Evolutionary conservation across 2,888 invertebrate species (phyloP), one percentile per base, ranked within the genome.

Genomic region (Troides helena): DNA sequence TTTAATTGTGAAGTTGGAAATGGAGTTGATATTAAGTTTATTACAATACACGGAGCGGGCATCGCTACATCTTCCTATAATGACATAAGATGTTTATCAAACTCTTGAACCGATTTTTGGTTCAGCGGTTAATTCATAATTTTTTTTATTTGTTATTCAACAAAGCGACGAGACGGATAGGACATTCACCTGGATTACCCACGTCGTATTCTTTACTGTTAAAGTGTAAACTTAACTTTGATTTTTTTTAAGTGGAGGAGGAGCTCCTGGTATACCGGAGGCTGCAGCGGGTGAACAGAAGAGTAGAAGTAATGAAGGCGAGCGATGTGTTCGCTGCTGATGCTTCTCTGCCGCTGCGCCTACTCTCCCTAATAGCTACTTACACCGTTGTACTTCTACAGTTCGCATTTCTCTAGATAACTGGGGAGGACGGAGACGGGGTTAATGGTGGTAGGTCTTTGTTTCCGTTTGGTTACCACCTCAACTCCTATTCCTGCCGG

Each of bases 271-370:
- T 17, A 10, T 59, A 59, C 30, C 6, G 30, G 12, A 10, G 30
- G 17, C 17, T 59, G 17, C 59, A 30, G 18, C 59, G 59, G 14
- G 59, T 30, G 59, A 25, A 30, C 30, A 30, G 30, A 17, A 17
- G 17, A 25, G 59, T 30, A 18, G 10, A 57, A 10, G 23, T 12
- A n/a, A 57, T 23, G 23, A 46, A 4, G 6, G 53, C 30, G 17
- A 21, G 30, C 17, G 63, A 30, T 18, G 25, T 63, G 25, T 3
- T 63, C 18, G 18, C 67, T 0, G 69, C 79, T 0, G 74, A 78
- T 21, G 76, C 74, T 0, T 50, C 56, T 0, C 59, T 80, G 3
- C 76, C 73, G 0, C 67, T 76, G 7, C 67, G 70, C 7, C 64
- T 77, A 25, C 59, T 58, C 14, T 65, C 68, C 5, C 36, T 75